A percentile compares a stretch with the other conserved stretches of the same genome.
Evolutionary conservation across 2,797 vertebrate genomes (phyloP).

Genomic region (Gymnothorax reevesii): DNA sequence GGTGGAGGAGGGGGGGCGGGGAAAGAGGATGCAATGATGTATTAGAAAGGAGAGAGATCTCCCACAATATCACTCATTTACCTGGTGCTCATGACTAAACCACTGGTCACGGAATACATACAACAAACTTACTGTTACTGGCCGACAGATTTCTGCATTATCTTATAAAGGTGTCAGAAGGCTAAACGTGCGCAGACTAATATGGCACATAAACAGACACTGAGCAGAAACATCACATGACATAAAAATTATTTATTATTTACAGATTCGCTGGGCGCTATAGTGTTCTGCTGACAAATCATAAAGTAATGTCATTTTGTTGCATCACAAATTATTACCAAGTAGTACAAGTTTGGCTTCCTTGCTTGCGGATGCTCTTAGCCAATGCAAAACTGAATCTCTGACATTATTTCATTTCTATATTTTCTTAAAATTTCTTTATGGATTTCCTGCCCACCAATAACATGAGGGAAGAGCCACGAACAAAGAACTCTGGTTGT

Average conservation of each 20-base stretch:
- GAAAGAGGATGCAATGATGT: background rate
- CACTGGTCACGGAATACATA: background rate
- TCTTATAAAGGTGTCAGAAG: background rate
- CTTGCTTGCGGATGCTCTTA: background rate
- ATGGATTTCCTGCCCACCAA: background rate
- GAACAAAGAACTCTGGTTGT: background rate
- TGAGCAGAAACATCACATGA: background rate
- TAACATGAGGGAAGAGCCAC: background rate
- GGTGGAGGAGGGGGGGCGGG: slow-evolving; percentile 1
- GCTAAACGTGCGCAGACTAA: background rate
- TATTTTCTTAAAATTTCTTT: background rate
- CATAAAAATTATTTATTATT: background rate
- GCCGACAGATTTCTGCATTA: background rate
- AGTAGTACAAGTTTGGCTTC: background rate
- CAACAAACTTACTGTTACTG: background rate
- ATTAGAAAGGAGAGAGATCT: background rate
- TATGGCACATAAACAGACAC: background rate
- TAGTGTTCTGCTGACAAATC: background rate
- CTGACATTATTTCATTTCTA: background rate
- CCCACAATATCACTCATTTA: background rate
- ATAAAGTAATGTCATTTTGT: background rate
- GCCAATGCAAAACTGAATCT: background rate
- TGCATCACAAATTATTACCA: background rate
- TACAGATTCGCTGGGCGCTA: background rate
- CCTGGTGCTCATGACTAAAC: background rate